phyloP scores from a whole-genome alignment of 1,140 invertebrate genomes.

The Brachionus rubens region DNA sequence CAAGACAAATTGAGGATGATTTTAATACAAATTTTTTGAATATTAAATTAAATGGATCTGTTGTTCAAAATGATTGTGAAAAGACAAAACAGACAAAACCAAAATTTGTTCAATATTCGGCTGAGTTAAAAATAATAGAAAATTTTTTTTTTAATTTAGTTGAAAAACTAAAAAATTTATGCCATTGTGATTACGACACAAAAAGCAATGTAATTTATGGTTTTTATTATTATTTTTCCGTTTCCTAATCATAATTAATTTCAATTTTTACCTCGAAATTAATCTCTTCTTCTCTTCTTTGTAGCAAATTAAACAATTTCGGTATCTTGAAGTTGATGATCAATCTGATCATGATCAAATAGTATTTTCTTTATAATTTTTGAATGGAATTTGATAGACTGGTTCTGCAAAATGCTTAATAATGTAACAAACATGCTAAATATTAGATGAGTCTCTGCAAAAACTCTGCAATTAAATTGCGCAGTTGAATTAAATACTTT shows the following conservation, averaged over 20 bases:
- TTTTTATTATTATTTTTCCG: no score
- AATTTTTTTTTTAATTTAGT: slow-evolving; percentile 9
- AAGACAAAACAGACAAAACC: no score
- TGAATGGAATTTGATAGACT: no score
- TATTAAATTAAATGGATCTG: background rate
- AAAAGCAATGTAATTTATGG: background rate
- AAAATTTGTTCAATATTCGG: slow-evolving; percentile 8
- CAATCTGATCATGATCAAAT: no score
- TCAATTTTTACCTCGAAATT: background rate
- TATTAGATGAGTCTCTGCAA: no score
- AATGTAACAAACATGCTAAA: no score
- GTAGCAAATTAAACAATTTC: slow-evolving; percentile 36
- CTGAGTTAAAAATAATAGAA: slow-evolving; percentile 6
- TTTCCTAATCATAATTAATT: background rate
- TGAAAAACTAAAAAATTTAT: background rate
- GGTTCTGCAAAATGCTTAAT: no score
- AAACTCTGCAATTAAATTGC: no score
- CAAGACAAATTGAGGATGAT: background rate
- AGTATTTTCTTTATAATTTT: no score
- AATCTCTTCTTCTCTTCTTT: background rate
- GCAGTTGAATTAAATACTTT: no score
- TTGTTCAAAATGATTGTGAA: background rate
- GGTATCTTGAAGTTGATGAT: background rate
- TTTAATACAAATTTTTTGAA: slow-evolving; percentile 20
- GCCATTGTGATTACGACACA: background rate